phyloP scores from a whole-genome alignment of 1,140 invertebrate genomes.

The Tetragonula clypearis region DNA sequence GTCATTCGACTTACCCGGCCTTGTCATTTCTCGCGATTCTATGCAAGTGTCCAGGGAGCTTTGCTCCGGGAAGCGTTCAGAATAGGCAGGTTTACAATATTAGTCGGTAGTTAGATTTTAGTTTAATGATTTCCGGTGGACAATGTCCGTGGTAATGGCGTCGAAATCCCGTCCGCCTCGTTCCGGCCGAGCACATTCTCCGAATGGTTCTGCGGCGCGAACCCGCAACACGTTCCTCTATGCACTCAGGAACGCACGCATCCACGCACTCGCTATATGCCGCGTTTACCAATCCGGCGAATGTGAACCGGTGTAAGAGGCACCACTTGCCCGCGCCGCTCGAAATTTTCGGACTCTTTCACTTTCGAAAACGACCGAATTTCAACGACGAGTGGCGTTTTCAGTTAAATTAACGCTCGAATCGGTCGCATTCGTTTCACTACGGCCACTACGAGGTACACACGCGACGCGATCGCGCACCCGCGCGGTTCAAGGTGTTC shows the following conservation, averaged over 20 bases:
- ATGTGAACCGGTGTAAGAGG: constrained; percentile 45
- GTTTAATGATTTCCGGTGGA: constrained; percentile 78
- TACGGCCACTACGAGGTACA: background rate
- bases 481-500: background rate
- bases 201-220: constrained; percentile 66
- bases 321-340: constrained; percentile 37
- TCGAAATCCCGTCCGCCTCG: constrained; percentile 65
- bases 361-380: background rate
- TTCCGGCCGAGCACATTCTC: constrained; percentile 67
- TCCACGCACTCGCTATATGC: background rate
- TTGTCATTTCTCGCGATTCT: constrained; percentile 21
- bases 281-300: constrained; percentile 10
- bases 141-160: constrained; percentile 73
- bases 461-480: background rate
- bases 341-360: constrained; percentile 20
- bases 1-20: constrained; percentile 41
- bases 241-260: constrained; percentile 54
- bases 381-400: background rate
- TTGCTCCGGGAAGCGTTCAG: constrained; percentile 69
- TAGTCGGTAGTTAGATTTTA: constrained; percentile 75
- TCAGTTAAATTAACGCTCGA: constrained; percentile 10
- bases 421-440: constrained; percentile 9
- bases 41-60: constrained; percentile 42
- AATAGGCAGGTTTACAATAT: constrained; percentile 69
- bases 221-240: constrained; percentile 63